Conservation (phyloP, 1,140 invertebrate genomes). For the Xylocopa sonorina region DNA sequence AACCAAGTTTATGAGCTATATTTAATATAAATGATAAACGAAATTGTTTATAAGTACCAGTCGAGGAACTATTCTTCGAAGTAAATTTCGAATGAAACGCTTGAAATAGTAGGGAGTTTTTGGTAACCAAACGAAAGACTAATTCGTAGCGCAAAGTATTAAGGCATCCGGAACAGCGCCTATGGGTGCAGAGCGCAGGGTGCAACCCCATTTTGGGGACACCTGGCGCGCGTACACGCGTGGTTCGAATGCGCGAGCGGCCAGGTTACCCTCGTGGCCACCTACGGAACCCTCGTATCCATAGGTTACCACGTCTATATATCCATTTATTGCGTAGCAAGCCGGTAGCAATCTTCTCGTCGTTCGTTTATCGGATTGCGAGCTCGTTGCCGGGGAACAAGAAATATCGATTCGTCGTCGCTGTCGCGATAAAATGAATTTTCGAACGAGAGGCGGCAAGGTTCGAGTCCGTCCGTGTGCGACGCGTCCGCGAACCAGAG, state of each 20-base stretch:
- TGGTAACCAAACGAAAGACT: no score
- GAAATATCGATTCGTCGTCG: slow-evolving; percentile 67
- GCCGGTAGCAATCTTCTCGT: slow-evolving; percentile 61
- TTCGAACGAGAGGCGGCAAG: slow-evolving; percentile 34
- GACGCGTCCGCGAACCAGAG: neutral
- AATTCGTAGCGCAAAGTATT: no score
- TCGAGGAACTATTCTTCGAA: no score
- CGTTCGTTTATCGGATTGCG: slow-evolving; percentile 64
- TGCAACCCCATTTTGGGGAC: neutral
- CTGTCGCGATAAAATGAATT: slow-evolving; percentile 71
- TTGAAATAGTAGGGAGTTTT: no score
- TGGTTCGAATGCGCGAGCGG: neutral
- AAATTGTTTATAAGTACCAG: no score
- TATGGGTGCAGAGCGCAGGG: neutral
- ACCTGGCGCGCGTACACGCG: slow-evolving; percentile 2
- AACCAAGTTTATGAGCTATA: no score
- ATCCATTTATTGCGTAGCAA: slow-evolving; percentile 55
- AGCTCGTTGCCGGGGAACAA: slow-evolving; percentile 54
- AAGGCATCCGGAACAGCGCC: neutral
- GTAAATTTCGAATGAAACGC: no score
- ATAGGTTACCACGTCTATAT: slow-evolving; percentile 30
- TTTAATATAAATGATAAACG: no score
- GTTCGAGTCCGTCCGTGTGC: neutral
- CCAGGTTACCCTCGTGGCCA: neutral
- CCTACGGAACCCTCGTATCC: slow-evolving; percentile 13